A percentile compares a stretch with the other conserved stretches of the same genome.
These are phyloP conservation scores for Agrenia bidenticulata DNA, from an alignment of 2,888 invertebrate genomes.

Conservation along the genomic window DNA sequence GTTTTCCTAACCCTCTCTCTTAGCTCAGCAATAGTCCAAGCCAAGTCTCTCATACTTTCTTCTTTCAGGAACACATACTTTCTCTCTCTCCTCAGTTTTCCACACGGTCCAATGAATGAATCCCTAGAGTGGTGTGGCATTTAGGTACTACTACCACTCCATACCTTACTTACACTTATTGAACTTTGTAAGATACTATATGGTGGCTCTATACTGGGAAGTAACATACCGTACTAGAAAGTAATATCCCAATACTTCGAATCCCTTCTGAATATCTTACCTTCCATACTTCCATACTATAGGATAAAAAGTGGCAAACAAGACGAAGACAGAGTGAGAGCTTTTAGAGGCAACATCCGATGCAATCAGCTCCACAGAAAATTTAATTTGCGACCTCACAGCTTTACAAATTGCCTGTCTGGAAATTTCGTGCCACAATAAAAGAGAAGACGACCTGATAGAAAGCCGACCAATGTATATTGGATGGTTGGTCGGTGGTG, in stretches of 20 bases:
- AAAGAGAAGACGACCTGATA: conserved; percentile 35
- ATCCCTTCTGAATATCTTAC: no score
- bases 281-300: no score
- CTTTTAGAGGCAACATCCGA: conserved; percentile 27
- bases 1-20: no score
- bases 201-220: no score
- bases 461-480: conserved; percentile 38
- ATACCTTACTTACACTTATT: background rate
- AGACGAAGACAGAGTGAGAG: conserved; percentile 2
- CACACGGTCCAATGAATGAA: conserved; percentile 14
- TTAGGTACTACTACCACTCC: background rate
- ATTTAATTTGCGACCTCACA: conserved; percentile 53
- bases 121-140: conserved; percentile 11
- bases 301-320: conserved; percentile 13
- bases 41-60: conserved; percentile 12
- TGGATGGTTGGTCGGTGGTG: background rate
- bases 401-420: conserved; percentile 52
- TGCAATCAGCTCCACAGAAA: conserved; percentile 50
- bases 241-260: no score
- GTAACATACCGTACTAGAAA: no score
- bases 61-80: conserved; percentile 9
- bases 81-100: conserved; percentile 16
- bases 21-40: no score
- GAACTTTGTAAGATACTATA: no score
- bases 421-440: conserved; percentile 49